Evolutionary conservation across 2,888 invertebrate species (phyloP), one percentile per base, ranked within the genome.

Genomic region (Eristalis tenax): DNA sequence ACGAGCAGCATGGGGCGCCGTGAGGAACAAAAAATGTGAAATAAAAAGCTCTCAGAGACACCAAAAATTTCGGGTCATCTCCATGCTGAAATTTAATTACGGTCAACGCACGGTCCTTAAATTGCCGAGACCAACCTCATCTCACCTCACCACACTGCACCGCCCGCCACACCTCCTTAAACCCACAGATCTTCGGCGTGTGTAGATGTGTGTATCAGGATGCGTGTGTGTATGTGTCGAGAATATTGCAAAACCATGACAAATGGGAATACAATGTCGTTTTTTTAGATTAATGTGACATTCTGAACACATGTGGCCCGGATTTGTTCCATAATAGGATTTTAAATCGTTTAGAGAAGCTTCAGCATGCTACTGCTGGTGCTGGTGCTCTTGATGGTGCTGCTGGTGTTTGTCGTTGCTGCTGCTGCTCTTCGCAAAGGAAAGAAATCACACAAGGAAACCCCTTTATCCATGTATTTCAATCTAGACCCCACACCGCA

Each of bases 241-340:
- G 59, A 59, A 78, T 86, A 86, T 86, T 83, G 77, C 61, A 71
- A 83, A 86, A 86, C 78, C 83, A 86, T 86, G 83, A 86, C 86
- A 83, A 86, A 86, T 86, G 78, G 86, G 83, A 83, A 86, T 86
- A 86, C 78, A 83, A 86, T 83, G 86, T 86, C 86, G 83, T 83
- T 79, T 83, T 59, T 77, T 86, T 86, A 86, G 86, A 86, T 86
- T 83, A 86, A 86, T 86, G 86, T 86, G 86, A 86, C 83, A 86
- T 86, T 86, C 75, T 71, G 86, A 86, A 75, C 86, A 86, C 86
- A 86, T 86, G 83, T 83, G 86, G 74, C 75, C 78, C 75, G 83
- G 83, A 83, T 86, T 86, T 86, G 70, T 78, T 83, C 83, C 70
- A 74, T 86, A 86, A 86, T 86, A 83, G 86, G 83, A 86, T 86